Evolutionary conservation across 1,140 invertebrate species (phyloP), one percentile per base, ranked within the genome.

Genomic region (Lordiphosa stackelbergi): DNA sequence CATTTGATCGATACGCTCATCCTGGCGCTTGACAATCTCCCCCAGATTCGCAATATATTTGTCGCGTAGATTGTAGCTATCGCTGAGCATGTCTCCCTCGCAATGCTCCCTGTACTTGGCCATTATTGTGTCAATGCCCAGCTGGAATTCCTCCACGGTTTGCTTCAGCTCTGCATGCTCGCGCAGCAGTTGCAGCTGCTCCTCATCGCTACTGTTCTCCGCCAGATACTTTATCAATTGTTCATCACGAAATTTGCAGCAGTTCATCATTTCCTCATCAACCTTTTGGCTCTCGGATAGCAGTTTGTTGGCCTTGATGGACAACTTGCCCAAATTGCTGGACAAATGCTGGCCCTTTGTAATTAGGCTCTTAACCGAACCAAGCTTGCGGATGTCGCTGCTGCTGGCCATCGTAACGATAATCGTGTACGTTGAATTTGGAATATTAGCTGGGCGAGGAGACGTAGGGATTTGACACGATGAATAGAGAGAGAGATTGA

Each of bases 161-260:
- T 16, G 45, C 42, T 77, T 83, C 0, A 81, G 64, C 2, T 83
- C 72, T 1, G 38, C 9, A 4, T 81, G 83, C n/a, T 69, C 69
- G 9, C 73, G 71, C 52, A 79, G 37, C 45, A 60, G 5, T 6
- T 57, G 35, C 36, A 81, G 36, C n/a, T 63, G 66, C 3, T 55
- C 53, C 5, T 64, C 52, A 19, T 75, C 66, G 9, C 38, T 38
- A 28, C 45, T 58, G 8, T 64, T 28, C 12, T 71, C 54, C 1
- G 69, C 40, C 34, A 79, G 53, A 16, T 81, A 57, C 40, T 68
- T 81, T 3, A 79, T 19, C 24, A 75, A 28, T 6, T 64, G 53
- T 16, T 81, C 66, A 1, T 75, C 53, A 1, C 73, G 77, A 0
- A 56, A 56, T 10, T 48, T 57, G 10, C 38, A 38, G 2, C 52